Percentiles rank a stretch among this genome's conserved stretches.
Evolutionary conservation across 2,113 vertebrate genomes (phyloP).

Genomic region (Cynocephalus volans): DNA sequence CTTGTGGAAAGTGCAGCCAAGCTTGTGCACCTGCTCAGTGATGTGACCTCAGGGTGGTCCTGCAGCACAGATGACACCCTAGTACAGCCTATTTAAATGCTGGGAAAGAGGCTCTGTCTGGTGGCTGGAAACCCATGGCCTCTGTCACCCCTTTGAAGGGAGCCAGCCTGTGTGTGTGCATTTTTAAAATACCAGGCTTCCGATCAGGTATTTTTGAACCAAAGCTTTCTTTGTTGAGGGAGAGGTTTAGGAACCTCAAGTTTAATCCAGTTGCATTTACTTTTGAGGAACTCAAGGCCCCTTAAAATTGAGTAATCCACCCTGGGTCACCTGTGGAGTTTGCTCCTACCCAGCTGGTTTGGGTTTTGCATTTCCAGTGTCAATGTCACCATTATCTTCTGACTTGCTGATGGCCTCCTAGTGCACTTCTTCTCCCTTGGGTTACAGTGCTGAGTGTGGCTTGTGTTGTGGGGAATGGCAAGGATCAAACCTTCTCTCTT

Average conservation of each 20-base stretch:
- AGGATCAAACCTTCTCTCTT: background rate
- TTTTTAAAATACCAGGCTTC: background rate
- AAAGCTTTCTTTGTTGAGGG: background rate
- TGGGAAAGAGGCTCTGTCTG: too few relatives aligned
- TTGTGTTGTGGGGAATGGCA: background rate
- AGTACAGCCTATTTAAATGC: too few relatives aligned
- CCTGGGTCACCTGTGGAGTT: background rate
- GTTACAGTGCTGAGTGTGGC: background rate
- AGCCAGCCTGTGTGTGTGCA: background rate
- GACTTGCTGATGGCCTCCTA: background rate
- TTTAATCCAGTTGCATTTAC: background rate
- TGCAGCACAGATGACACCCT: accelerated
- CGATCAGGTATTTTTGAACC: background rate
- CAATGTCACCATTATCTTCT: background rate
- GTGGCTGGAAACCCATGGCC: background rate
- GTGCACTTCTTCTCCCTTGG: background rate
- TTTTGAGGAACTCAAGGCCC: background rate
- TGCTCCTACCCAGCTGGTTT: background rate
- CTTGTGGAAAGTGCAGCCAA: accelerated
- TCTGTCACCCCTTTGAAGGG: background rate
- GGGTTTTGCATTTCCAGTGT: too few relatives aligned
- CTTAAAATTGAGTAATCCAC: background rate
- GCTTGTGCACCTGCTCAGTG: background rate
- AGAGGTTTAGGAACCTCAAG: background rate
- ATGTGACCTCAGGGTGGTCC: background rate